phyloP scores from a whole-genome alignment of 2,797 vertebrate species.

The Odontamblyopus lacepedii region DNA sequence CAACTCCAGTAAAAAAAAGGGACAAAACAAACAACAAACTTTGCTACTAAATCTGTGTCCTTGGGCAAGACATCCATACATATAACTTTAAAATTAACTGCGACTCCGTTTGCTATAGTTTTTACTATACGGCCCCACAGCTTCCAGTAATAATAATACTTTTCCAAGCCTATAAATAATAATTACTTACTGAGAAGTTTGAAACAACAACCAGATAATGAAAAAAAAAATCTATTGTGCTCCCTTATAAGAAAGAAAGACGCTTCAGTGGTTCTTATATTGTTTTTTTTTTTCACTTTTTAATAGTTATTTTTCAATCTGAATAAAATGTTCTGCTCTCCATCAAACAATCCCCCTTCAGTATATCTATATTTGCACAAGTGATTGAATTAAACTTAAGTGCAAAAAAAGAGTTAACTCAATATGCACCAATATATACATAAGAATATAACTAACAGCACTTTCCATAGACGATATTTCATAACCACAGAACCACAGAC shows the following conservation, averaged over 20 bases:
- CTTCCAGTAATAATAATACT: too few relatives aligned
- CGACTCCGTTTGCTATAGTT: neutral
- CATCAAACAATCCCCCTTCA: neutral
- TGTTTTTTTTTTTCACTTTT: neutral
- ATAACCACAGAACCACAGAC: constrained; percentile 24
- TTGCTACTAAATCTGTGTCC: neutral
- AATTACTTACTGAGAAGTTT: neutral
- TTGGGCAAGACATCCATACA: neutral
- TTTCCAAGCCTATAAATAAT: too few relatives aligned
- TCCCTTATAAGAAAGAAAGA: neutral
- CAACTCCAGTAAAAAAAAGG: neutral
- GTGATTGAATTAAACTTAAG: neutral
- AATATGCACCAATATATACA: constrained; percentile 15
- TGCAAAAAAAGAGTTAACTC: neutral
- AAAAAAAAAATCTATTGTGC: neutral
- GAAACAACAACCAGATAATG: neutral
- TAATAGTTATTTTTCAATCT: neutral
- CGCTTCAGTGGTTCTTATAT: neutral
- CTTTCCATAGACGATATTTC: constrained; percentile 32
- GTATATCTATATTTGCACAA: neutral
- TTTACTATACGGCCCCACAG: too few relatives aligned
- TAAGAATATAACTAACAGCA: constrained; percentile 33
- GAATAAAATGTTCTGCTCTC: neutral
- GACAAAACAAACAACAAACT: neutral
- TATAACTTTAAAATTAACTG: neutral